Evolutionary conservation across 2,797 vertebrate species (phyloP).

Genomic region (Schizopygopsis pylzovi): DNA sequence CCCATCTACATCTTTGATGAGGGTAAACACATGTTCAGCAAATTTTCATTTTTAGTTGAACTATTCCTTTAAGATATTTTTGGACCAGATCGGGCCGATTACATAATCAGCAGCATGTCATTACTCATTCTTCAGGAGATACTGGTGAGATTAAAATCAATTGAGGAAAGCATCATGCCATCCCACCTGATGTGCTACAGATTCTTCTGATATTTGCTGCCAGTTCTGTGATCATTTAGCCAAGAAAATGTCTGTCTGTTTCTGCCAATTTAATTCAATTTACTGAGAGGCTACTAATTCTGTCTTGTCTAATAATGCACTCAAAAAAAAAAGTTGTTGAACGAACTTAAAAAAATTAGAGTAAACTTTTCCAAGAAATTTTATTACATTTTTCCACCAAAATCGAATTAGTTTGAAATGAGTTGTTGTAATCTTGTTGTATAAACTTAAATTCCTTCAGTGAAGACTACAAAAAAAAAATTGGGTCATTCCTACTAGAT

Average conservation of each 20-base stretch:
- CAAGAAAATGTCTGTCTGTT: neutral
- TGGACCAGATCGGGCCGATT: neutral
- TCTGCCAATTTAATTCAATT: neutral
- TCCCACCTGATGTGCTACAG: constrained; percentile 8
- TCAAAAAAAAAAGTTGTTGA: too few relatives aligned
- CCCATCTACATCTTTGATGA: neutral
- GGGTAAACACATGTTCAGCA: neutral
- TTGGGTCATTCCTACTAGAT: too few relatives aligned
- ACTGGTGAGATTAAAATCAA: neutral
- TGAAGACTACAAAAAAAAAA: too few relatives aligned
- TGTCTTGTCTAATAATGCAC: neutral
- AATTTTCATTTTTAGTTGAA: neutral
- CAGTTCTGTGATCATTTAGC: neutral
- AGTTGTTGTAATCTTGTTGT: too few relatives aligned
- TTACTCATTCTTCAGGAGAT: neutral
- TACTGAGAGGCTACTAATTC: neutral
- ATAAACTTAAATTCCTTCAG: too few relatives aligned
- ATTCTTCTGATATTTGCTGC: neutral
- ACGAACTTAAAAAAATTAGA: too few relatives aligned
- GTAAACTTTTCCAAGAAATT: too few relatives aligned
- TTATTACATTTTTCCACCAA: too few relatives aligned
- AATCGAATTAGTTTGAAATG: too few relatives aligned
- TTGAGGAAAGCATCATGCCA: neutral
- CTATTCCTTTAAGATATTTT: neutral
- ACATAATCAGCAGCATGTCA: neutral